Evolutionary conservation across 2,113 vertebrate species (phyloP).

Genomic region (Sturnira hondurensis): DNA sequence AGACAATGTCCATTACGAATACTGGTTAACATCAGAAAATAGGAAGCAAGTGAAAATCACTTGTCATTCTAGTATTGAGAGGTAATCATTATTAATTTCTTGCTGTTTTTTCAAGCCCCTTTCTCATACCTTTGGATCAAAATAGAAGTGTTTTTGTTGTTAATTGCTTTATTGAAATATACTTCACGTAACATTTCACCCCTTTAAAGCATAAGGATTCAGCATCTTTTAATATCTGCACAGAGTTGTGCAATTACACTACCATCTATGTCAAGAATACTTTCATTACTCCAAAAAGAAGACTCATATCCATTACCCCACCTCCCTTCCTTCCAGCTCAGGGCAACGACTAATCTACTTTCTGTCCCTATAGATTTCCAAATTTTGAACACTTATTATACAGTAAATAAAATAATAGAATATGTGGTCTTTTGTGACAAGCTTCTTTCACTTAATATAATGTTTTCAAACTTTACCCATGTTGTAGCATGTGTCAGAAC

Average conservation of each 20-base stretch:
- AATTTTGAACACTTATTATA: not conserved
- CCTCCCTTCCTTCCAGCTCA: not conserved
- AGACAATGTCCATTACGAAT: not conserved
- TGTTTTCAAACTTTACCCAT: not conserved
- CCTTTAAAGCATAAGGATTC: not conserved
- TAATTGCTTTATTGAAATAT: constrained; percentile 4
- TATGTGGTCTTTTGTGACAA: not conserved
- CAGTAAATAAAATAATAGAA: not conserved
- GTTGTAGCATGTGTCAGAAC: not conserved
- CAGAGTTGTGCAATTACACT: not conserved
- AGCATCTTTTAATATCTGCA: not conserved
- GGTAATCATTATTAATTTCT: not conserved
- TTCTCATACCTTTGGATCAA: not conserved
- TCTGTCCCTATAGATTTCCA: not conserved
- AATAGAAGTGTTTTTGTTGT: not conserved
- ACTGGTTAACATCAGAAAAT: not conserved
- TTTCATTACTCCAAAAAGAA: not conserved
- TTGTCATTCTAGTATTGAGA: not conserved
- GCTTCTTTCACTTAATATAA: not conserved
- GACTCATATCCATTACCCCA: not conserved
- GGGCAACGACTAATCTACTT: not conserved
- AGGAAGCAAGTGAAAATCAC: not conserved
- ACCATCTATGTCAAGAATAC: not conserved
- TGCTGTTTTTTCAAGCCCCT: not conserved
- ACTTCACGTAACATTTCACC: not conserved